Base-by-base conservation (phyloP, 2,888 invertebrate genomes). In the Phlogophora meticulosa region DNA sequence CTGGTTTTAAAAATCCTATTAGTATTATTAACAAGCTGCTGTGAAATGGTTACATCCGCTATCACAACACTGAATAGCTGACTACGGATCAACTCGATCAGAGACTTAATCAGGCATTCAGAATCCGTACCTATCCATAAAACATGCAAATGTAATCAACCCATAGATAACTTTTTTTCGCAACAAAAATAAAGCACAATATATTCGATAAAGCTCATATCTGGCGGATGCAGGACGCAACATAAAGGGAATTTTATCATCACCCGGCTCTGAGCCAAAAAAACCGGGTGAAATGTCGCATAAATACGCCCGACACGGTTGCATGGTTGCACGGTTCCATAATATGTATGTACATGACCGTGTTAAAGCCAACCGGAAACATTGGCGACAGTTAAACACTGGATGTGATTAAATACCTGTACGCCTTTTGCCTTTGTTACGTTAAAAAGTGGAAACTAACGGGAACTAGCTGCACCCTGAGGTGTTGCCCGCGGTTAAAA, bases 241-340 rank as follows among this genome's bases (percentile, higher is more conserved):
- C 55, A 64, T 76, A 61, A 49, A 67, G 32, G 45, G 51, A 55
- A 43, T 73, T 67, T 78, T 78, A 78, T 55, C 51, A 58, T 32
- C 48, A 32, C 22, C 52, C 38, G 22, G 40, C 48, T 32, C 7
- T 52, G n/a, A 38, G 42, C 24, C 51, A 60, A 72, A 72, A 67
- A 77, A 60, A 20, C 9, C 34, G 20, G n/a, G 7, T 28, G 60
- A 77, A 71, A 52, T 38, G 38, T 55, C 45, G 38, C 67, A 38
- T 60, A 48, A 57, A 63, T 63, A 45, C 32, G 38, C 20, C 11
- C 22, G 46, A 4, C 40, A 22, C 17, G 57, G 43, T 40, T 61
- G 38, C 43, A 49, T 36, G 36, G 70, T 15, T 22, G n/a, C 48
- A 70, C 9, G 56, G 70, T 28, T 28, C 2, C 28, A 28, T 28